Percentiles rank a stretch among this genome's conserved stretches.
phyloP scores from a whole-genome alignment of 64 coral and sea anemone species.

The Stylophora pistillata region DNA sequence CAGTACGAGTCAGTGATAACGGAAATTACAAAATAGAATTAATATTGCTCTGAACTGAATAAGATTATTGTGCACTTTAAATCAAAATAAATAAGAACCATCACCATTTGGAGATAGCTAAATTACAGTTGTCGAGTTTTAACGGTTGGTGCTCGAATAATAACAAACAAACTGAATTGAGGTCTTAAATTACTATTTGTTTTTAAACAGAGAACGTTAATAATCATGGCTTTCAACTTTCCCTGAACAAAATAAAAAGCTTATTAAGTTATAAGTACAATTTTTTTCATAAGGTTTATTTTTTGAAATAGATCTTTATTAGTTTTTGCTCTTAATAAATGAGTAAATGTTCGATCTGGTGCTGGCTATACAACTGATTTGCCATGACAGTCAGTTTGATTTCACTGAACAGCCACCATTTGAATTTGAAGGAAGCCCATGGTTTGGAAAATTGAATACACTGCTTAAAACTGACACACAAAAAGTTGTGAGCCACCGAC shows the following conservation, averaged over 20 bases:
- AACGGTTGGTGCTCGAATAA: neutral
- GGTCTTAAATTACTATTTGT: neutral
- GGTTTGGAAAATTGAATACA: too few relatives aligned
- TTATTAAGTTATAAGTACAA: too few relatives aligned
- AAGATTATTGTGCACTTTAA: neutral
- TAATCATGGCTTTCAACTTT: neutral
- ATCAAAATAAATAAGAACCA: neutral
- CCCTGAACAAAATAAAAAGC: neutral
- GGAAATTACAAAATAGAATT: neutral
- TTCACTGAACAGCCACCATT: too few relatives aligned
- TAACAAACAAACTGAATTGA: neutral
- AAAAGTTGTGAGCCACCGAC: too few relatives aligned
- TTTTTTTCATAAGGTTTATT: neutral
- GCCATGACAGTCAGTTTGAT: too few relatives aligned
- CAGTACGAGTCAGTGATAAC: neutral
- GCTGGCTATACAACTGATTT: too few relatives aligned
- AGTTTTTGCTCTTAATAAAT: neutral
- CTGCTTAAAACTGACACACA: too few relatives aligned
- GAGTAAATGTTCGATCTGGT: too few relatives aligned
- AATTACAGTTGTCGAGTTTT: neutral
- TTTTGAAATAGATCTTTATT: neutral
- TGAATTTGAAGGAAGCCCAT: too few relatives aligned
- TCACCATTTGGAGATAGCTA: neutral
- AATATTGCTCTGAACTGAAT: neutral
- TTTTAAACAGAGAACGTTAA: neutral